Base-by-base conservation (phyloP, 2,113 vertebrate genomes). In the Pyrgilauda ruficollis region DNA sequence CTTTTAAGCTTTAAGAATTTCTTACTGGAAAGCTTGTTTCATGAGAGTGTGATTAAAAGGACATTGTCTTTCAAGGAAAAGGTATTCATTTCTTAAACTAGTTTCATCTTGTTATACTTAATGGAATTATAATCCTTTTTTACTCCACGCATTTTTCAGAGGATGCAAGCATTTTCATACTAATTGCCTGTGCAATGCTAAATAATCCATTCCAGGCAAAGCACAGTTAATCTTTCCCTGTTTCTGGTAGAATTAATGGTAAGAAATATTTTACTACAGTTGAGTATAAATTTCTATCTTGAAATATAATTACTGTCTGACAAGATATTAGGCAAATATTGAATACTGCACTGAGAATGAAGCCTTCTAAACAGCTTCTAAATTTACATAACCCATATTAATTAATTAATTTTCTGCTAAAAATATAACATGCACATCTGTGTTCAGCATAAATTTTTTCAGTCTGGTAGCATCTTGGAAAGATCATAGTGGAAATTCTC, bases 261-360 rank as follows among this genome's bases (percentile, higher is more conserved):
- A 95, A 93, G 70, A 90, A 87, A 21, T 52, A 75, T 94, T 96
- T 96, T 95, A 79, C 59, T 87, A 78, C 84, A 92, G 79, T 85
- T 93, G 87, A 88, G 61, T 82, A 74, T 89, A 89, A 92, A 96
- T 96, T 95, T 74, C 67, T 96, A 73, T 96, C 87, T 95, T 59
- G 85, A 49, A 44, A 79, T 96, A 47, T 94, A 96, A 96, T 95
- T 97, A 95, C 92, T 89, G 56, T 80, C 89, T 95, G 91, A 94
- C 89, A 97, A 96, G 83, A 95, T 90, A 95, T 87, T 96, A 95
- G 94, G 74, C 89, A 97, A 97, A 97, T 96, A 96, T 87, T 91
- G 87, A 90, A 90, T 82, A 75, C 46, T 87, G 46, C 14, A 13
- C 61, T 93, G 79, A 94, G 86, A 96, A 87, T 94, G 67, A 96